Evolutionary conservation across 2,888 invertebrate species (phyloP).

Genomic region (Pachymerium ferrugineum): DNA sequence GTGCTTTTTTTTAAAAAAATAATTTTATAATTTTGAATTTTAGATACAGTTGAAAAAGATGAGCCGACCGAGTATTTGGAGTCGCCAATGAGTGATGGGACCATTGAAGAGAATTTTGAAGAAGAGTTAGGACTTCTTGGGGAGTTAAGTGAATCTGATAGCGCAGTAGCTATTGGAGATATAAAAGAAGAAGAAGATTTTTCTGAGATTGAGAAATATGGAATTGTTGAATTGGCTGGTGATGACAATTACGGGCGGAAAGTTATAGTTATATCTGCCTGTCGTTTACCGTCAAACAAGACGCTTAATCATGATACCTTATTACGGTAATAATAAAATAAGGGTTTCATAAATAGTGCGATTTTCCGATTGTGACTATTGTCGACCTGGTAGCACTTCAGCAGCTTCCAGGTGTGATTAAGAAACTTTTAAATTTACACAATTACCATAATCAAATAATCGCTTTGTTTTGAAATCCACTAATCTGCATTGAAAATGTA

Average conservation of each 20-base stretch:
- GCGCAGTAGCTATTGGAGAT: conserved; percentile 17
- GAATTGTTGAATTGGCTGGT: conserved; percentile 74
- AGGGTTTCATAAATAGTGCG: no score
- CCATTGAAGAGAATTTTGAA: conserved; percentile 86
- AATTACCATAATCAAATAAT: no score
- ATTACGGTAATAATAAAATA: conserved; percentile 66
- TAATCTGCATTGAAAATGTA: no score
- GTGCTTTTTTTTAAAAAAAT: conserved; percentile 16
- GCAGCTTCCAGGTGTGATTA: no score
- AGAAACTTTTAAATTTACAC: no score
- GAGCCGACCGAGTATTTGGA: conserved; percentile 53
- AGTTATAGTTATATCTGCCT: conserved; percentile 94
- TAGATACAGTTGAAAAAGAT: conserved; percentile 34
- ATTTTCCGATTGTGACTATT: no score
- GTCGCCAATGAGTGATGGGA: conserved; percentile 74
- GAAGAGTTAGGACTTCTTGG: conserved; percentile 62
- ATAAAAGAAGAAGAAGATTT: conserved; percentile 55
- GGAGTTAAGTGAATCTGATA: background rate
- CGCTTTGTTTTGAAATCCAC: no score
- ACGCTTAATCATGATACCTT: conserved; percentile 68
- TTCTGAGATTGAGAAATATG: conserved; percentile 64
- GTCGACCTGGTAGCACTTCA: no score
- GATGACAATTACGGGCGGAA: conserved; percentile 82
- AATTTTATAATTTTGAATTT: conserved; percentile 30
- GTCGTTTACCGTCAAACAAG: conserved; percentile 73